Percentiles rank a stretch among this genome's conserved stretches.
These are phyloP conservation scores for Lagopus muta DNA, from an alignment of 2,113 vertebrate species.

Conservation along the genomic window DNA sequence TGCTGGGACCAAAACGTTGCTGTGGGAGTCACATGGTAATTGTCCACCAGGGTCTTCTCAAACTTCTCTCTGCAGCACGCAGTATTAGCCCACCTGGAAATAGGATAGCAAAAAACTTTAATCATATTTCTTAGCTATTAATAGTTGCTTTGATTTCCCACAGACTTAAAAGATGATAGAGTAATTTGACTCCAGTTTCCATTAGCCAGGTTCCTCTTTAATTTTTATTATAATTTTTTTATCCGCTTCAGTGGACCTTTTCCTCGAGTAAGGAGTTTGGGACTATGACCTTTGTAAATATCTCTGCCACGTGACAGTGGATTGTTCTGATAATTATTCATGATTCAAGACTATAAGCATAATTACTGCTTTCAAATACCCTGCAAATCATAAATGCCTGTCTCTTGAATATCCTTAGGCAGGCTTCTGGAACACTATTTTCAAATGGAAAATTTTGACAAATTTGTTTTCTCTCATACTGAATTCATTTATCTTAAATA, in stretches of 20 bases:
- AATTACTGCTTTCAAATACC: constrained; percentile 5
- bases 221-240: constrained; percentile 5
- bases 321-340: constrained; percentile 40
- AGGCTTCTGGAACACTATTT: not conserved
- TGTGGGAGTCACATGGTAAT: rapidly evolving
- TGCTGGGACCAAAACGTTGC: not conserved
- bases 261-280: not conserved
- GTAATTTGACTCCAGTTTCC: not conserved
- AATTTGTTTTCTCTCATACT: not conserved
- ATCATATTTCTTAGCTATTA: not conserved
- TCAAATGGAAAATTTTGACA: not conserved
- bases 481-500: constrained; percentile 21
- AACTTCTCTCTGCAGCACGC: not conserved
- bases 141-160: constrained; percentile 24
- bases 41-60: rapidly evolving
- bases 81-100: not conserved
- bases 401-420: not conserved
- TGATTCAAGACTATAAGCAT: constrained; percentile 16
- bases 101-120: not conserved
- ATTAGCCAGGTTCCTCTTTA: not conserved
- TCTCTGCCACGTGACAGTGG: constrained; percentile 3
- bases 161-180: not conserved
- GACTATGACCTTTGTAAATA: constrained; percentile 23
- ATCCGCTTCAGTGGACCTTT: not conserved
- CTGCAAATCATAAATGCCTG: not conserved